These are phyloP conservation scores for Rhinopithecus roxellana DNA, from an alignment of 2,113 vertebrate species.

Conservation along the genomic window DNA sequence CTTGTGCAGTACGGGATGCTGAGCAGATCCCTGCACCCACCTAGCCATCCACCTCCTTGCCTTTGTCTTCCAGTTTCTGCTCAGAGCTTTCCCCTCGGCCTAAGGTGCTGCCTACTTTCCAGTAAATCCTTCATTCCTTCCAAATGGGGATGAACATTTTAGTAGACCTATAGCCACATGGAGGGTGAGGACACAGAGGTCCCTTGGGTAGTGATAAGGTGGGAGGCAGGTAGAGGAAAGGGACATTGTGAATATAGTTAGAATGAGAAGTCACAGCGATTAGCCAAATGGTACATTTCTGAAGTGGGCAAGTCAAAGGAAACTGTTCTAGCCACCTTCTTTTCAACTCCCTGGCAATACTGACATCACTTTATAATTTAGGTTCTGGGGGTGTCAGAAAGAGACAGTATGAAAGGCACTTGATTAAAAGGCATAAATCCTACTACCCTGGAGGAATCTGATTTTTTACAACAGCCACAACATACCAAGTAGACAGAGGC, in stretches of 20 bases:
- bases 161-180: too few relatives aligned
- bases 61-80: not conserved
- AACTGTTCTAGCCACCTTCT: not conserved
- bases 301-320: not conserved
- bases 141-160: not conserved
- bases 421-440: not conserved
- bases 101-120: not conserved
- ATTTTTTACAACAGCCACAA: not conserved
- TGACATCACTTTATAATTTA: not conserved
- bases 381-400: not conserved
- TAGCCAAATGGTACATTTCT: not conserved
- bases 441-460: not conserved
- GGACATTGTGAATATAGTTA: not conserved
- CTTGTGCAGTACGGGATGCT: rapidly evolving
- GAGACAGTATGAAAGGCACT: not conserved
- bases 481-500: not conserved
- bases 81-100: not conserved
- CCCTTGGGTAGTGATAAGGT: not conserved
- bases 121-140: not conserved
- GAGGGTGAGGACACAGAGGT: not conserved
- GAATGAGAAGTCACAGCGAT: not conserved
- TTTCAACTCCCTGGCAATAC: not conserved
- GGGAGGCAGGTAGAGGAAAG: not conserved
- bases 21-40: not conserved
- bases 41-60: not conserved